Conservation (phyloP, 92 coral and sea anemone genomes). For the Meandrina meandrites region DNA sequence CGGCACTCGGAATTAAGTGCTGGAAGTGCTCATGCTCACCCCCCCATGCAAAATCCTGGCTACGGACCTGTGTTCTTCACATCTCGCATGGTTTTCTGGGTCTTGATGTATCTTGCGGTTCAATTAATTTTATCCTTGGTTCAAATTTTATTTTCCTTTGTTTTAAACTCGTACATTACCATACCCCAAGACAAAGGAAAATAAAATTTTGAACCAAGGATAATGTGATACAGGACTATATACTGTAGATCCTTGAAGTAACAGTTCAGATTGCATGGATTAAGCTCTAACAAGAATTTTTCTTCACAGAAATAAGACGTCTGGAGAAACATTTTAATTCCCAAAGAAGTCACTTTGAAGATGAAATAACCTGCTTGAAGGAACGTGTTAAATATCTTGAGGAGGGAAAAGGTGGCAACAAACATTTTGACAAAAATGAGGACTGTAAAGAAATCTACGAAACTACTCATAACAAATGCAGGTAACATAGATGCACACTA, state of each 20-base stretch:
- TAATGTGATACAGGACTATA: too few species aligned
- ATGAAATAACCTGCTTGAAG: slow-evolving; percentile 62
- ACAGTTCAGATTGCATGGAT: not conserved
- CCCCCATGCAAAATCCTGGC: too few species aligned
- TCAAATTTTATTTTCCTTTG: too few species aligned
- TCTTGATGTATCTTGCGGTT: too few species aligned
- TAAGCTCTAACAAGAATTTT: not conserved
- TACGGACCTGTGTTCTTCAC: too few species aligned
- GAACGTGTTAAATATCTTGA: slow-evolving; percentile 65
- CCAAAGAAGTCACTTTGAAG: slow-evolving; percentile 60
- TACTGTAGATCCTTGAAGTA: not conserved
- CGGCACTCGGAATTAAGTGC: too few species aligned
- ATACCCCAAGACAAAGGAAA: too few species aligned
- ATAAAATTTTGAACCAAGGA: too few species aligned
- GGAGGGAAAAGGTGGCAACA: slow-evolving; percentile 29
- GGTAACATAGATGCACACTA: not conserved
- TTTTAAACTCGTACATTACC: too few species aligned
- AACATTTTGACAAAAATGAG: slow-evolving; percentile 8
- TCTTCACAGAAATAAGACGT: slow-evolving; percentile 57
- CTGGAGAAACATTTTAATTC: slow-evolving; percentile 66
- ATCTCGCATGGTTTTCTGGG: too few species aligned
- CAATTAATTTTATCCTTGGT: too few species aligned
- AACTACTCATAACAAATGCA: not conserved
- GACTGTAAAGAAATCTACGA: not conserved
- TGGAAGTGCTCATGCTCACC: too few species aligned